phyloP scores from a whole-genome alignment of 2,797 vertebrate genomes.

The Leuciscus waleckii region DNA sequence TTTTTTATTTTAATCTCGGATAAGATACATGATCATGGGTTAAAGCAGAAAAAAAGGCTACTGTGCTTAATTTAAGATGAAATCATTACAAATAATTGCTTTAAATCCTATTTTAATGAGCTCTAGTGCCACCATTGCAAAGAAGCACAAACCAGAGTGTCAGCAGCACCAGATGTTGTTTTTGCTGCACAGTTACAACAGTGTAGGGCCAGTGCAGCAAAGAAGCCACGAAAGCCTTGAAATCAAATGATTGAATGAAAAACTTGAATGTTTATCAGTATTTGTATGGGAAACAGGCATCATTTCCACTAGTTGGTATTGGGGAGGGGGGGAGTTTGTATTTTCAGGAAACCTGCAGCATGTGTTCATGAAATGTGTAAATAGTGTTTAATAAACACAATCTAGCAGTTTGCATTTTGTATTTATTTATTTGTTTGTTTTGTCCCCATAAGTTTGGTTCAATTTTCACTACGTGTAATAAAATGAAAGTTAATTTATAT shows the following conservation, averaged over 20 bases:
- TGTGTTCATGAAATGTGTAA: conserved; percentile 80
- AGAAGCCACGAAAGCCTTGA: conserved; percentile 73
- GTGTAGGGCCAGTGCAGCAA: conserved; percentile 71
- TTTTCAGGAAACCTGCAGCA: conserved; percentile 77
- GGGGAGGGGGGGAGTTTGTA: conserved; percentile 29
- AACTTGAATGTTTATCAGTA: conserved; percentile 81
- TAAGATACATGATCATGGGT: conserved; percentile 64
- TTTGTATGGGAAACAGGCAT: conserved; percentile 70
- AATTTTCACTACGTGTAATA: neutral
- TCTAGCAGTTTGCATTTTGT: conserved; percentile 56
- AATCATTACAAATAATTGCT: conserved; percentile 54
- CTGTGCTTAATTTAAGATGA: neutral
- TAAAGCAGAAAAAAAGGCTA: conserved; percentile 56
- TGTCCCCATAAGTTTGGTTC: neutral
- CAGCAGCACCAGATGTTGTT: conserved; percentile 76
- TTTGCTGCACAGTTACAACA: conserved; percentile 82
- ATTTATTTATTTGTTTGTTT: conserved; percentile 8
- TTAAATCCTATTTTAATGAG: conserved; percentile 62
- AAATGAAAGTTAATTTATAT: neutral
- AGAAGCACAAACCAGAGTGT: conserved; percentile 84
- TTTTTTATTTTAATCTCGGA: conserved; percentile 56
- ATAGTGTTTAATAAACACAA: conserved; percentile 80
- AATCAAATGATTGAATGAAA: conserved; percentile 69
- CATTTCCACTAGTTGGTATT: conserved; percentile 60
- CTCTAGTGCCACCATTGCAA: conserved; percentile 77